phyloP scores from a whole-genome alignment of 1,140 invertebrate genomes.

The Trichonephila clavipes region DNA sequence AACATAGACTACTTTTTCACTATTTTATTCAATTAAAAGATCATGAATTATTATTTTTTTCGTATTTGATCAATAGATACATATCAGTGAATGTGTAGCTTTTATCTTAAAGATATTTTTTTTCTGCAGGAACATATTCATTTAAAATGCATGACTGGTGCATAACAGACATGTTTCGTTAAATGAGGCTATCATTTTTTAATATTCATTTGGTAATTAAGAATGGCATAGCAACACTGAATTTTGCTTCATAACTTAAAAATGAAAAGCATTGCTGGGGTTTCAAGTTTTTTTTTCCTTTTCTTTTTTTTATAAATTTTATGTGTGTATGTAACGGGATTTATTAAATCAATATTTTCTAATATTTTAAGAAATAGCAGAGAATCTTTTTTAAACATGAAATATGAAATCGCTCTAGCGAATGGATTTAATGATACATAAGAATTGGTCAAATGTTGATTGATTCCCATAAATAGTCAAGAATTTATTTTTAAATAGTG shows the following conservation, averaged over 20 bases:
- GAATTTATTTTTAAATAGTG: too few species aligned
- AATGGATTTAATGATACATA: too few species aligned
- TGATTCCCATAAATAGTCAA: too few species aligned
- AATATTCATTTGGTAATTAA: not conserved
- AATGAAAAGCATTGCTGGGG: not conserved
- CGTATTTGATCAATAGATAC: not conserved
- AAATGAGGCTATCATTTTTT: not conserved
- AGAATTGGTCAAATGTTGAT: too few species aligned
- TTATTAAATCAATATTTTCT: too few species aligned
- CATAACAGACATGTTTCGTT: not conserved
- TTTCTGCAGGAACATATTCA: not conserved
- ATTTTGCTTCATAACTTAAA: not conserved
- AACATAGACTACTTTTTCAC: not conserved
- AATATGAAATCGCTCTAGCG: too few species aligned
- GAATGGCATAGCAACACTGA: not conserved
- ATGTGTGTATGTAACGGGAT: too few species aligned
- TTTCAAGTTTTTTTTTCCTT: not conserved
- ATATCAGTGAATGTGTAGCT: not conserved
- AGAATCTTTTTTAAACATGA: too few species aligned
- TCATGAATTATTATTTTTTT: slow-evolving; percentile 35
- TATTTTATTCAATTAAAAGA: slow-evolving; percentile 37
- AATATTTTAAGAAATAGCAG: too few species aligned
- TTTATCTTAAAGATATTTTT: not conserved
- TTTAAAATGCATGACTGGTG: not conserved
- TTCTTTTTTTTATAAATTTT: not conserved